These are phyloP conservation scores for Coptodon bakossiorum DNA, from an alignment of 2,113 vertebrate species.

Conservation along the genomic window DNA sequence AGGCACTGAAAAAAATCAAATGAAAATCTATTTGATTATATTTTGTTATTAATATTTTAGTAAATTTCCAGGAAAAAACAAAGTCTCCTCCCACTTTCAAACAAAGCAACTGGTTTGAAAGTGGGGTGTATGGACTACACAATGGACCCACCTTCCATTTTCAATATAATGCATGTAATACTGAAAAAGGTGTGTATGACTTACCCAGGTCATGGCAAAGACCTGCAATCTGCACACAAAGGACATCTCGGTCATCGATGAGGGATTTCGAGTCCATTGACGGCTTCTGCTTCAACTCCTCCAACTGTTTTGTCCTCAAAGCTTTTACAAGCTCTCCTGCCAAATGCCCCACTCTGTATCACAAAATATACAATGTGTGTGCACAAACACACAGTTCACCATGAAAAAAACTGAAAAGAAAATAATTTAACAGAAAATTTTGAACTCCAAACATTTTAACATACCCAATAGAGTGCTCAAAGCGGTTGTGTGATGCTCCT, in stretches of 20 bases:
- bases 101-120: not conserved
- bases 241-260: slow-evolving; percentile 74
- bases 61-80: not conserved
- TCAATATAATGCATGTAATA: not conserved
- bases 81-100: not conserved
- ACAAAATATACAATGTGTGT: too few relatives aligned
- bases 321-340: slow-evolving; percentile 74
- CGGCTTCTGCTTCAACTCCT: not conserved
- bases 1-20: not conserved
- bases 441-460: rapidly evolving
- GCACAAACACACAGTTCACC: not conserved
- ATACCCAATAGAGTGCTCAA: not conserved
- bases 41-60: not conserved
- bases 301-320: slow-evolving; percentile 73
- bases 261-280: too few relatives aligned
- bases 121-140: not conserved
- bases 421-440: rapidly evolving
- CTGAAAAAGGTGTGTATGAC: not conserved
- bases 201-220: slow-evolving; percentile 89
- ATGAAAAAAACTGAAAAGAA: not conserved
- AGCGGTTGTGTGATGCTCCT: not conserved
- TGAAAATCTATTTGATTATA: not conserved
- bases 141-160: rapidly evolving
- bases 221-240: slow-evolving; percentile 88
- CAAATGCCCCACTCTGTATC: slow-evolving; percentile 78